Base-by-base conservation (phyloP, 2,888 invertebrate genomes). In the Chaetoderma sp. region DNA sequence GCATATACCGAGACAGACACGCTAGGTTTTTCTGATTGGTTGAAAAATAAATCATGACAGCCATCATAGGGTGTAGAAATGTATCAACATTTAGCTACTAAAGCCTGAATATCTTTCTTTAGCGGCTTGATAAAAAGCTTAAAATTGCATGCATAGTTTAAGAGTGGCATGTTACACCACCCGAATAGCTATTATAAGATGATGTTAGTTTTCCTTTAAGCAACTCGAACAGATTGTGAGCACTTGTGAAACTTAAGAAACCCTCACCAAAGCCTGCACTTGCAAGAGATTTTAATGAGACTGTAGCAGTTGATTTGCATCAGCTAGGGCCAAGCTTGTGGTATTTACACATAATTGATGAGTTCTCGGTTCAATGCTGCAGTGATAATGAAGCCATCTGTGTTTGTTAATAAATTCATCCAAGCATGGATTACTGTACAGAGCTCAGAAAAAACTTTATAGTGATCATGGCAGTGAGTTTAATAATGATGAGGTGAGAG, bases 391-490 rank as follows among this genome's bases (percentile, higher is more conserved):
- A 36, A 39, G 32, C 23, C 32, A 23, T 56, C 44, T 50, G 55
- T 54, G 42, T 64, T 67, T 64, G 52, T 62, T 23, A 27, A 62
- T 32, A 49, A 62, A 33, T 62, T 62, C 28, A 45, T 63, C 18
- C 42, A 66, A 49, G 28, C 27, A 18, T 62, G 56, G 66, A 62
- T 66, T 33, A 30, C 47, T 44, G 42, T 57, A 32, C 62, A 54
- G 64, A 18, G 59, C 63, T 27, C 64, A 50, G 13, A 63, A 33
- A 50, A 44, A 55, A 32, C 56, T 64, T 4, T 65, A 45, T 32
- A 64, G 60, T 25, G 64, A 65, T 18, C 64, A 67, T 54, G 64
- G 67, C 4, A 61, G 64, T 27, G 61, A 67, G 32, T 65, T 67
- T 32, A 61, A 63, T 25, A 59, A 54, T 27, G 39, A 39, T 21